phyloP scores from a whole-genome alignment of 2,797 vertebrate species.

The Antrozous pallidus region DNA sequence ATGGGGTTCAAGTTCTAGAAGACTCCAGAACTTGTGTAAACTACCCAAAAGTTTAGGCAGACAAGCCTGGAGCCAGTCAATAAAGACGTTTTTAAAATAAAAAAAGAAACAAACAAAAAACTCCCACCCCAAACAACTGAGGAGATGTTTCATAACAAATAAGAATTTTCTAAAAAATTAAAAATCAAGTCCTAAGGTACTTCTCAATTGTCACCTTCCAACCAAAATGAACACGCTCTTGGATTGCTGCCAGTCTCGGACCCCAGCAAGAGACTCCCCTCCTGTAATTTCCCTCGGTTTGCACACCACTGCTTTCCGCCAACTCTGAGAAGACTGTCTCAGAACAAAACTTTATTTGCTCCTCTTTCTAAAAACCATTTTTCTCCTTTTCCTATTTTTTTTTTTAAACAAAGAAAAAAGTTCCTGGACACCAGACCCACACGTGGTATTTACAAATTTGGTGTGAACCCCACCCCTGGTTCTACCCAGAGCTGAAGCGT shows the following conservation, averaged over 20 bases:
- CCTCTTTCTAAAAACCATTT: conserved; percentile 33
- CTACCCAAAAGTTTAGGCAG: conserved; percentile 77
- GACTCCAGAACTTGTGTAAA: conserved; percentile 53
- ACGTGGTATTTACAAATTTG: conserved; percentile 80
- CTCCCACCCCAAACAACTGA: conserved; percentile 15
- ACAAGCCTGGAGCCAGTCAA: conserved; percentile 71
- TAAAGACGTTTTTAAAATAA: conserved; percentile 60
- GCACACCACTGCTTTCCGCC: conserved; percentile 44
- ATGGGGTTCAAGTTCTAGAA: conserved; percentile 70
- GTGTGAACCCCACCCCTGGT: conserved; percentile 76
- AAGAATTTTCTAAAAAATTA: conserved; percentile 73
- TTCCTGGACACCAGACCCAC: conserved; percentile 79
- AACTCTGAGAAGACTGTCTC: conserved; percentile 65
- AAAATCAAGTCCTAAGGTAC: conserved; percentile 61
- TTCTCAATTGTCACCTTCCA: conserved; percentile 64
- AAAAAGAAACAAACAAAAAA: conserved; percentile 17
- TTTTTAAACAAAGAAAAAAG: conserved; percentile 35
- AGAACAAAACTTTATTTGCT: conserved; percentile 69
- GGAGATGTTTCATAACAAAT: conserved; percentile 50
- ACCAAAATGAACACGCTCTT: background rate
- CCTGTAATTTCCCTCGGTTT: conserved; percentile 64
- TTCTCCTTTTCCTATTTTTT: background rate
- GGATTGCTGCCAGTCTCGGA: conserved; percentile 31
- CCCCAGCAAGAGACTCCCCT: conserved; percentile 65
- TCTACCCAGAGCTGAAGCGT: conserved; percentile 77